phyloP scores from a whole-genome alignment of 1,140 invertebrate genomes.

The Formica selysi region DNA sequence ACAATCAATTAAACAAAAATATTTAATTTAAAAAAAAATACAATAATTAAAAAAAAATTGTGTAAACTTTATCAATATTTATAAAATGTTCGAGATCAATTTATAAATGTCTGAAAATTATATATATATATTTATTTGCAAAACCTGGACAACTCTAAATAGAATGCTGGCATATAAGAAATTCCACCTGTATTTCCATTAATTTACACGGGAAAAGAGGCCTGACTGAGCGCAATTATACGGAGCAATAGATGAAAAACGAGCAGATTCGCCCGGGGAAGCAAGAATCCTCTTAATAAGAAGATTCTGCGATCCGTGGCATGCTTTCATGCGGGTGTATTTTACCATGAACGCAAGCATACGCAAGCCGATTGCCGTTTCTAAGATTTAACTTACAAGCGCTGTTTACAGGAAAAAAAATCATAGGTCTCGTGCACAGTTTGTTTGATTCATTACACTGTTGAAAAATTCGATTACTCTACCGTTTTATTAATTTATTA shows the following conservation, averaged over 20 bases:
- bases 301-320: constrained; percentile 66
- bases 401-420: background rate
- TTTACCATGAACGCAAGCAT: background rate
- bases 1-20: background rate
- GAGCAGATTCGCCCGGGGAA: constrained; percentile 65
- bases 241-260: constrained; percentile 73
- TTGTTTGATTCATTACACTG: background rate
- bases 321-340: constrained; percentile 21
- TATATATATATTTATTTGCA: background rate
- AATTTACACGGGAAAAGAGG: constrained; percentile 64
- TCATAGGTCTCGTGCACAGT: background rate
- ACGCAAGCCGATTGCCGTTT: constrained; percentile 1
- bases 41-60: background rate
- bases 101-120: background rate
- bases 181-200: constrained; percentile 66
- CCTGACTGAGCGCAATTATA: constrained; percentile 65
- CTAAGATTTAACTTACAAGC: constrained; percentile 32
- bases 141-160: background rate
- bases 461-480: background rate
- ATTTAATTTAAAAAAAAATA: background rate
- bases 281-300: constrained; percentile 68
- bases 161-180: background rate
- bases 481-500: background rate
- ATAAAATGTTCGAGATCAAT: background rate
- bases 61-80: background rate